These are phyloP conservation scores for Eidolon dupreanum DNA, from an alignment of 2,797 vertebrate species.

Conservation along the genomic window DNA sequence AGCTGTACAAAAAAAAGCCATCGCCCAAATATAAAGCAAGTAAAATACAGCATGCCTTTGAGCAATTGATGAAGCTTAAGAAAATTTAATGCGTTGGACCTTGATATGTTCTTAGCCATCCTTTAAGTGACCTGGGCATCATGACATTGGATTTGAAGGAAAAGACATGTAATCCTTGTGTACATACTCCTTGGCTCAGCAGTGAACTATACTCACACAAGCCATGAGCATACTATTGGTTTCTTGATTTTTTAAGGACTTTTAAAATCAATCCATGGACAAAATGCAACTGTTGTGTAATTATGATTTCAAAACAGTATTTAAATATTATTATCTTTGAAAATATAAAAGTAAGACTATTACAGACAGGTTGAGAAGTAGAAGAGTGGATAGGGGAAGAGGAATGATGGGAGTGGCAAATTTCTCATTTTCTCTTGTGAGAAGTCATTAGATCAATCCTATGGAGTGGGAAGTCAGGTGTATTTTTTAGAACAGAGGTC, in stretches of 20 bases:
- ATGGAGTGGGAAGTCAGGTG: not conserved
- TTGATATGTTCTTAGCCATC: not conserved
- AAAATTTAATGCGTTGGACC: not conserved
- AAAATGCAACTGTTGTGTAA: not conserved
- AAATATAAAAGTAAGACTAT: not conserved
- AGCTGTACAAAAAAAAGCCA: not conserved
- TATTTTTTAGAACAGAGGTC: not conserved
- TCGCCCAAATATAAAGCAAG: not conserved
- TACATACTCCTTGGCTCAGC: not conserved
- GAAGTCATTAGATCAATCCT: not conserved
- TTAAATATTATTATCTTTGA: not conserved
- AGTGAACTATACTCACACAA: not conserved
- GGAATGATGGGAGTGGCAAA: not conserved
- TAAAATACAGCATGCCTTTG: not conserved
- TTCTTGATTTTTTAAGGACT: not conserved
- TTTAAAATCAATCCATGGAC: not conserved
- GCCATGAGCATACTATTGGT: not conserved
- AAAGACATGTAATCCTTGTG: not conserved
- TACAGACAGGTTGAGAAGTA: not conserved
- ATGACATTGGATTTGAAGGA: not conserved
- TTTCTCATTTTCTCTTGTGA: not conserved
- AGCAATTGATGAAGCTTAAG: not conserved
- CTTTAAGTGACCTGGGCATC: not conserved
- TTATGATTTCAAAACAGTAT: not conserved
- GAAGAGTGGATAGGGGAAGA: not conserved